Base-by-base conservation (phyloP, 2,888 invertebrate species). In the Campopleginae sp. region DNA sequence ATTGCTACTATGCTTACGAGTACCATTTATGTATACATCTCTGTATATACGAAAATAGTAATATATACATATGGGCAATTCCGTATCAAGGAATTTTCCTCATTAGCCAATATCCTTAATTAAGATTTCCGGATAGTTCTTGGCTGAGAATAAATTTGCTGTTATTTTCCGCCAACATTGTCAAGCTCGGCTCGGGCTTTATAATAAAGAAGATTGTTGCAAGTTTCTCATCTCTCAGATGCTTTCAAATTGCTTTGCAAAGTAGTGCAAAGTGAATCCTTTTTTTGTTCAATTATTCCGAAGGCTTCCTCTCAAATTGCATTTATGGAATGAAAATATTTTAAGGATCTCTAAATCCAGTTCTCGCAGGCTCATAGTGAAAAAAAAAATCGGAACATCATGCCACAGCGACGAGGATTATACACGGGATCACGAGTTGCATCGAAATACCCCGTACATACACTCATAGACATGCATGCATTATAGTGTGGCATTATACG, bases 1-100 rank as follows among this genome's bases (percentile, higher is more conserved):
- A 85, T 85, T 85, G 72, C 72, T 65, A 80, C 82, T 71, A 61
- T 82, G 82, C 85, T 85, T 77, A 77, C 80, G 82, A 74, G 66
- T 80, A 85, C 58, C 80, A 77, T 66, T 77, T 66, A 77, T 54
- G 66, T 58, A 61, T 33, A 71, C 14, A 61, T 17, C 61, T 58
- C 70, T 44, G 31, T 42, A 77, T 66, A 66, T 51, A 74, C 31
- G 63, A 46, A 48, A 33, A 84, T 71, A 80, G 78, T 68, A 46
- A 27, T 61, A 68, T 70, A 27, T 70, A 46, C 46, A 19, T 78
- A 79, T 77, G 38, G 77, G 66, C 38, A 27, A 58, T 72, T 63
- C 76, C 54, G 33, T 65, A 44, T 54, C 54, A 54, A 51, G 1
- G 38, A 19, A 68, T 58, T 58, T 58, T 12, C 0, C 12, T 12